Evolutionary conservation across 2,888 invertebrate species (phyloP), one percentile per base, ranked within the genome.

Genomic region (Chouioia cunea): DNA sequence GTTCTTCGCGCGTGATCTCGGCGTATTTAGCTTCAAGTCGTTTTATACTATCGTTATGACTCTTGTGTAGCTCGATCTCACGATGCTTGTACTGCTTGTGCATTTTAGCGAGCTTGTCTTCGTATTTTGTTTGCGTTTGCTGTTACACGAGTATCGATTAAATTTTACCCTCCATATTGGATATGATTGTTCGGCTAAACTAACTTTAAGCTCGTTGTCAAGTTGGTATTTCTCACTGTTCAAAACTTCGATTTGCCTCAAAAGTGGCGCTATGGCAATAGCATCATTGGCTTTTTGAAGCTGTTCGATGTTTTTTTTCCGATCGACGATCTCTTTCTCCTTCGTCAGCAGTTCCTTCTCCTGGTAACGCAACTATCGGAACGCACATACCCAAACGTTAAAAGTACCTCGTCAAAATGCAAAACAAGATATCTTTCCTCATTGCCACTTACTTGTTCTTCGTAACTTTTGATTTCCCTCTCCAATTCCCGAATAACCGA

Each of bases 31-130:
- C 70, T 27, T 80, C 74, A 46, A 82, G 73, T 23, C 76, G 76
- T 47, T 75, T 77, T 4, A 82, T 74, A 65, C 78, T 79, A 14
- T 78, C 78, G 47, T 80, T 78, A 64, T 81, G 80, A 6, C 76
- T 75, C 23, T 76, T 77, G 47, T 65, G 75, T 44, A 78, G 59
- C 48, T 73, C 71, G 22, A 56, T 64, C 63, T 71, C 56, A 44
- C 56, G 65, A 1, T 67, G 67, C 3, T 68, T 62, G 47, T 68
- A 71, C 65, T 73, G 73, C 46, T 69, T 66, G 46, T 74, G 63
- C 67, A 72, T 72, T 47, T 74, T 66, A 18, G 50, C 47, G 10
- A 72, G 59, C 50, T 78, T 79, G 50, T 76, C 77, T 16, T 82
- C 78, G 67, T 81, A 67, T 63, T 77, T 75, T 44, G 23, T 68